Percentiles rank a stretch among this genome's conserved stretches.
Conservation (phyloP, 2,797 vertebrate species). For the Toxotes lorentzi region DNA sequence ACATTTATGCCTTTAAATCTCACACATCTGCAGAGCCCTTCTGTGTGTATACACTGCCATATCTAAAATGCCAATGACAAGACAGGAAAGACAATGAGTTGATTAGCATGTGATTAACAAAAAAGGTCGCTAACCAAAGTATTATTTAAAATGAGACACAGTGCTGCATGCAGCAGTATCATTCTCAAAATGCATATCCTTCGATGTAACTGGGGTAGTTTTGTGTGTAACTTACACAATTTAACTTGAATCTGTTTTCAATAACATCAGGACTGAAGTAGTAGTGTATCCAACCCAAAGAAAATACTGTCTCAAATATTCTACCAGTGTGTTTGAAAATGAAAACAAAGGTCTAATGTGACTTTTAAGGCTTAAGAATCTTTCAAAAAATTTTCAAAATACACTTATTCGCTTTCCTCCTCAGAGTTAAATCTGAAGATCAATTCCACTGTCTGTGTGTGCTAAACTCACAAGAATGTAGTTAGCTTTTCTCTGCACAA, state of each 20-base stretch:
- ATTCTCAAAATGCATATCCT: conserved; percentile 19
- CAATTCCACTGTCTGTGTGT: no score
- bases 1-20: conserved; percentile 46
- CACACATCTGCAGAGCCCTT: conserved; percentile 52
- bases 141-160: conserved; percentile 47
- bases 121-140: conserved; percentile 1
- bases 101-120: conserved; percentile 59
- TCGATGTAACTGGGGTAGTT: conserved; percentile 13
- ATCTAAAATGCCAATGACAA: conserved; percentile 61
- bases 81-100: conserved; percentile 59
- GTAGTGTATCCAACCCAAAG: neutral
- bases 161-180: conserved; percentile 15
- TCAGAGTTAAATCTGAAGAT: no score
- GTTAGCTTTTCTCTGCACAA: neutral
- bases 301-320: conserved; percentile 4
- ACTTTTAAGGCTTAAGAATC: no score
- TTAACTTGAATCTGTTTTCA: conserved; percentile 14
- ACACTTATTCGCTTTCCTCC: neutral
- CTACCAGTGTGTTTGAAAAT: neutral
- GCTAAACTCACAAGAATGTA: neutral
- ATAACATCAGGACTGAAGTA: neutral
- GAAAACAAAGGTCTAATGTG: no score
- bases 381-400: neutral
- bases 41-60: conserved; percentile 32
- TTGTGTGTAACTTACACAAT: neutral